Evolutionary conservation across 2,888 invertebrate species (phyloP).

Genomic region (Heliothis peltigera): DNA sequence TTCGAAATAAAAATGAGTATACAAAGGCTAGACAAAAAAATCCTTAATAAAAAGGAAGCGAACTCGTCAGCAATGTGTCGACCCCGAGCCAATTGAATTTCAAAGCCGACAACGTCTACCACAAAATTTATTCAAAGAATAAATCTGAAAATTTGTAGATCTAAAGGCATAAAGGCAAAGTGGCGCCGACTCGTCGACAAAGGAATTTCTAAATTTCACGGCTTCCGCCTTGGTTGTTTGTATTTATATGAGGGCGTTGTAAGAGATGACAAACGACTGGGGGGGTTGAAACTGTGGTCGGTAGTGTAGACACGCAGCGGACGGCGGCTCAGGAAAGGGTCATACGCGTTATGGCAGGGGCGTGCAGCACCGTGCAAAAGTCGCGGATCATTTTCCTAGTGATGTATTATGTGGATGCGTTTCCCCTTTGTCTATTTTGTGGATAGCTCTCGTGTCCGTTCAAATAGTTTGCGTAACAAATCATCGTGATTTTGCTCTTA

Average conservation of each 20-base stretch:
- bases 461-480: constrained; percentile 45
- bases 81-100: constrained; percentile 89
- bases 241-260: constrained; percentile 86
- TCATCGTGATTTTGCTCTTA: constrained; percentile 39
- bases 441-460: constrained; percentile 25
- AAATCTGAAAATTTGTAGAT: constrained; percentile 90
- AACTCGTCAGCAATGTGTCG: constrained; percentile 88
- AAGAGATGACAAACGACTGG: constrained; percentile 87
- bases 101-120: constrained; percentile 89
- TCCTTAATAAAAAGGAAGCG: constrained; percentile 79
- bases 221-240: constrained; percentile 88
- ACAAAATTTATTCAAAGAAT: constrained; percentile 90
- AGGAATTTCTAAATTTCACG: constrained; percentile 90
- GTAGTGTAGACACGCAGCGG: constrained; percentile 51
- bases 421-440: constrained; percentile 46
- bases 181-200: constrained; percentile 87
- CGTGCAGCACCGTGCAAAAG: constrained; percentile 46
- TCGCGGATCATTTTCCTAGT: constrained; percentile 46
- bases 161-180: constrained; percentile 87
- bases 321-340: constrained; percentile 48
- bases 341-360: constrained; percentile 42
- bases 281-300: constrained; percentile 67
- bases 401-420: constrained; percentile 47
- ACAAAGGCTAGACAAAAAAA: constrained; percentile 73
- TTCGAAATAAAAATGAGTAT: constrained; percentile 62